Conservation (phyloP, 2,113 vertebrate genomes). For the Hoplias malabaricus region DNA sequence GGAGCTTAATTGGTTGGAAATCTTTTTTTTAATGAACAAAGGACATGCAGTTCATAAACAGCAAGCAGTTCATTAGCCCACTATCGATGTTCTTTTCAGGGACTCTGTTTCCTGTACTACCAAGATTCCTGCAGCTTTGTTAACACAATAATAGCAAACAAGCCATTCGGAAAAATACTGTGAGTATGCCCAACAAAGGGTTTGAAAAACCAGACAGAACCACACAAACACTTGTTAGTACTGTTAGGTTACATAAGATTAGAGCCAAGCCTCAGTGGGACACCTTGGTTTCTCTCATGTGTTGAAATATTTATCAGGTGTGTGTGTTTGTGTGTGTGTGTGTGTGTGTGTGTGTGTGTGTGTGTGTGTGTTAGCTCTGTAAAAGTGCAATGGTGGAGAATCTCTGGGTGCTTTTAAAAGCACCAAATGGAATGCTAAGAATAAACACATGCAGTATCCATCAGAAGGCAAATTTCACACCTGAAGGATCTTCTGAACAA, state of each 20-base stretch:
- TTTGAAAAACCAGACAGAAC: too few relatives aligned
- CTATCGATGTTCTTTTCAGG: too few relatives aligned
- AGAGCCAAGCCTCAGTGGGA: background rate
- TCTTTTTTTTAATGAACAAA: too few relatives aligned
- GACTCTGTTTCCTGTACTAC: too few relatives aligned
- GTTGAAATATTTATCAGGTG: conserved; percentile 3
- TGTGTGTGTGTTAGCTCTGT: background rate
- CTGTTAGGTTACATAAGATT: background rate
- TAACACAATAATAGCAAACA: too few relatives aligned
- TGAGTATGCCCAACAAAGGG: too few relatives aligned
- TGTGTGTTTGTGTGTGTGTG: background rate
- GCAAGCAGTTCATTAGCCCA: too few relatives aligned
- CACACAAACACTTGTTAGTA: too few relatives aligned
- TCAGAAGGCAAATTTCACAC: background rate
- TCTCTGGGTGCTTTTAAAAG: background rate
- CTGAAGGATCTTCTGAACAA: background rate
- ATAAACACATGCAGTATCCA: background rate
- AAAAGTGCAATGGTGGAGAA: background rate
- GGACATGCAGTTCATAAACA: too few relatives aligned
- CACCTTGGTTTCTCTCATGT: background rate
- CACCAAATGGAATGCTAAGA: background rate
- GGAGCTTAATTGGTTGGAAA: too few relatives aligned
- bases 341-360: background rate
- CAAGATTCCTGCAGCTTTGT: too few relatives aligned
- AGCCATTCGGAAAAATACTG: too few relatives aligned